Percentiles rank a stretch among this genome's conserved stretches.
Evolutionary conservation across 2,888 invertebrate genomes (phyloP).

Genomic region (Cheilosia urbana): DNA sequence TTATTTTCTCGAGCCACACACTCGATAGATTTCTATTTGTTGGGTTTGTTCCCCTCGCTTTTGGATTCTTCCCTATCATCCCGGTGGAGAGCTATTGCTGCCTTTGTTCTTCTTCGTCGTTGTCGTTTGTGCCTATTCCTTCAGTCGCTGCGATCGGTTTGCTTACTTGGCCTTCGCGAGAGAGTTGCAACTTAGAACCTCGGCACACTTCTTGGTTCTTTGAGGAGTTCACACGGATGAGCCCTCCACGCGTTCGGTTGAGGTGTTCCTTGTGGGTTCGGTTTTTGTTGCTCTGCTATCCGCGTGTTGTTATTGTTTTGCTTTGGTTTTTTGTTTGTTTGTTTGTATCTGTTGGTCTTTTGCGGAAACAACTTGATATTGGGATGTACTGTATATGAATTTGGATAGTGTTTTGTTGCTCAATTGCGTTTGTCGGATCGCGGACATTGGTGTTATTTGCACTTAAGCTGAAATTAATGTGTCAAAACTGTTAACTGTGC

Average conservation of each 20-base stretch:
- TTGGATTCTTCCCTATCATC: conserved; percentile 70
- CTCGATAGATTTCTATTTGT: conserved; percentile 71
- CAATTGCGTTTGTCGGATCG: neutral
- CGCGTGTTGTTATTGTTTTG: conserved; percentile 67
- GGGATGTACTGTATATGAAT: conserved; percentile 17
- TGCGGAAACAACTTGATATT: conserved; percentile 28
- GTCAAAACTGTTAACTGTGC: no score
- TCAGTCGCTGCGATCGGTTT: conserved; percentile 65
- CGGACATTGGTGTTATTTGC: neutral
- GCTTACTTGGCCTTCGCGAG: conserved; percentile 72
- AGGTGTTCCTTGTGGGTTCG: conserved; percentile 72
- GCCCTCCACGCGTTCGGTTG: conserved; percentile 73
- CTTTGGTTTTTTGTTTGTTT: conserved; percentile 2
- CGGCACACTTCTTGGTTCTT: conserved; percentile 76
- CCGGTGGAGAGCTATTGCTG: conserved; percentile 58
- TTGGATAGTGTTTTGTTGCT: conserved; percentile 3
- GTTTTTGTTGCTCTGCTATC: conserved; percentile 30
- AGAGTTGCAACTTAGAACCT: conserved; percentile 75
- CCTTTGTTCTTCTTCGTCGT: conserved; percentile 64
- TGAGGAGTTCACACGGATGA: conserved; percentile 76
- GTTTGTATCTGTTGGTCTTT: neutral
- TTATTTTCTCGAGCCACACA: conserved; percentile 55
- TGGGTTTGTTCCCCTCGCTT: conserved; percentile 22
- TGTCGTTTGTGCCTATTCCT: conserved; percentile 67
- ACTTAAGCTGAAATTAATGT: neutral